Evolutionary conservation across 2,113 vertebrate genomes (phyloP), one percentile per base, ranked within the genome.

Genomic region (Scatophagus argus): DNA sequence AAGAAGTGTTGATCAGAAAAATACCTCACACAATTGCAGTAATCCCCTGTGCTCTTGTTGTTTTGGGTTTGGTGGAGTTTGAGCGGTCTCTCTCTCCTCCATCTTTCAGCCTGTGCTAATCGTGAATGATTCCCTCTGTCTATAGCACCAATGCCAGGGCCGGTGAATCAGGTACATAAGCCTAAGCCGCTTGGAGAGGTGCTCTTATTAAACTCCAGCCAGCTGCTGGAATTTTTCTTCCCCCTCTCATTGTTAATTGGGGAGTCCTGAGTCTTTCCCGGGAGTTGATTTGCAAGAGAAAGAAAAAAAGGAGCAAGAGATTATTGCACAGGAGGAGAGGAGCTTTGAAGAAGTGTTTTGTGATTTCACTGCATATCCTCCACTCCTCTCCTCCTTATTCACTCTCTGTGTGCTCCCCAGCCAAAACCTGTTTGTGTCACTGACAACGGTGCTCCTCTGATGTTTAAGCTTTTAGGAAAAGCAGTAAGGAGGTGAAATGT

Each of bases 251-350:
- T 93, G 94, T 94, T 94, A 93, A 94, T 94, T 94, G 93, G 92
- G 88, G 88, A 90, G 92, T 90, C 89, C 85, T 74, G 79, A 93
- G 89, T 92, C 86, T 92, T 92, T 91, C 84, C 86, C 78, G 81
- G 81, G 92, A 93, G 91, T 94, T 90, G 89, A 94, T 94, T 94
- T 95, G 93, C 93, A 94, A 94, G 91, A 90, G 91, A 94, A 94
- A 93, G 77, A 86, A 87, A 80, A 86, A 91, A 88, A 79, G 83
- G 82, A 85, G 87, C 89, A 90, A 92, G 92, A 93, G 93, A 95
- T 93, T 94, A 94, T 89, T 91, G 87, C 90, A 90, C 89, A 93
- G 92, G 92, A 93, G 90, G 93, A 91, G 91, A 90, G 85, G 77
- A 23, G 87, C 93, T 94, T 94, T 94, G 93, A 94, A 93, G 91